phyloP scores from a whole-genome alignment of 37 sponge, comb jelly and placozoan species.

The Bolinopsis microptera region DNA sequence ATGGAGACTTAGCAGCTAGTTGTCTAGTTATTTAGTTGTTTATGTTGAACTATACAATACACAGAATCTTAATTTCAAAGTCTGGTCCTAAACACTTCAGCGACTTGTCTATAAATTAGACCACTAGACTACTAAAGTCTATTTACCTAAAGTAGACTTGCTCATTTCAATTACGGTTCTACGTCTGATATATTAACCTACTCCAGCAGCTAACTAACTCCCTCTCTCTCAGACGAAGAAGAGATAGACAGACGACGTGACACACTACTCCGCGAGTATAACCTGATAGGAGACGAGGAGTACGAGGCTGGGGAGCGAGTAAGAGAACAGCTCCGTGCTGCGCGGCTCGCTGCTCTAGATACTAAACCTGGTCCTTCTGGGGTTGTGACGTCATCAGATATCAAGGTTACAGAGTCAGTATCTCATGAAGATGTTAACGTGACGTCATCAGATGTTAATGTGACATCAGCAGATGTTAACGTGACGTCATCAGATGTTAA shows the following conservation, averaged over 20 bases:
- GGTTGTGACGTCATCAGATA: not conserved
- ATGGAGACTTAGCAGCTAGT: too few relatives aligned
- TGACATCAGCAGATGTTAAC: not conserved
- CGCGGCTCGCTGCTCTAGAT: not conserved
- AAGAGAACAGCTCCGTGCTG: not conserved
- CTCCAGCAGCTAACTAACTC: too few relatives aligned
- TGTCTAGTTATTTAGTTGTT: too few relatives aligned
- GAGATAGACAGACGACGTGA: not conserved
- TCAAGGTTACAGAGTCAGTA: not conserved
- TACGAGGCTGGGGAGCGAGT: not conserved
- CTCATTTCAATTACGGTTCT: too few relatives aligned
- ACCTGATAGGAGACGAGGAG: not conserved
- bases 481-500: not conserved
- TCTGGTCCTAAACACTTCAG: too few relatives aligned
- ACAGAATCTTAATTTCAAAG: too few relatives aligned
- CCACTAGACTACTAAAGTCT: too few relatives aligned
- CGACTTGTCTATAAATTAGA: too few relatives aligned
- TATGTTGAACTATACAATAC: too few relatives aligned
- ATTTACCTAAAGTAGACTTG: too few relatives aligned
- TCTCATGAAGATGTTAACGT: not conserved
- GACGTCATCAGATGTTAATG: not conserved
- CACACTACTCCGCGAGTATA: not conserved
- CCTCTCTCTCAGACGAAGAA: conserved; percentile 11
- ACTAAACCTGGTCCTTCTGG: conserved; percentile 20
- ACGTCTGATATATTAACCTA: too few relatives aligned